Percentiles rank a stretch among this genome's conserved stretches.
phyloP scores from a whole-genome alignment of 2,888 invertebrate species.

The Cheilosia vernalis region DNA sequence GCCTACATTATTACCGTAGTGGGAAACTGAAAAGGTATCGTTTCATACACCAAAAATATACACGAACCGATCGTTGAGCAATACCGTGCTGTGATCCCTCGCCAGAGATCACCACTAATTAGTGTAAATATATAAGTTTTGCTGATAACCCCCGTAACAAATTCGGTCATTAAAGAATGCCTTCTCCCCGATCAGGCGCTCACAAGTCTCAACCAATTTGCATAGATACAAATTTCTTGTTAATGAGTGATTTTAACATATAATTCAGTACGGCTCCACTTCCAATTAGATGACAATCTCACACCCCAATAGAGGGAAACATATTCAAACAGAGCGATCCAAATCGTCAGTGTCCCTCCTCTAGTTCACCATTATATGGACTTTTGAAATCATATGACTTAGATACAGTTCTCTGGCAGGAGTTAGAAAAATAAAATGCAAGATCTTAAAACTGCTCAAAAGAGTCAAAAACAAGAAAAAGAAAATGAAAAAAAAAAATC shows the following conservation, averaged over 20 bases:
- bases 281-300: slow-evolving; percentile 66
- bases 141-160: slow-evolving; percentile 44
- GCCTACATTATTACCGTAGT: too few species aligned
- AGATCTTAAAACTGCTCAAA: slow-evolving; percentile 45
- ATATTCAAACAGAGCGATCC: slow-evolving; percentile 45
- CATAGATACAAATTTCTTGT: slow-evolving; percentile 74
- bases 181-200: neutral
- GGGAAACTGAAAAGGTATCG: too few species aligned
- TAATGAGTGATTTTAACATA: slow-evolving; percentile 73
- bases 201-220: slow-evolving; percentile 45
- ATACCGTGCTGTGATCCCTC: slow-evolving; percentile 17
- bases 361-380: slow-evolving; percentile 3
- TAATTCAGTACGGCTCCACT: slow-evolving; percentile 55
- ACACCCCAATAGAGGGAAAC: slow-evolving; percentile 43
- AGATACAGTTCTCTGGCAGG: slow-evolving; percentile 29
- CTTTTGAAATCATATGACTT: slow-evolving; percentile 61
- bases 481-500: too few species aligned
- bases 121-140: slow-evolving; percentile 47
- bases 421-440: slow-evolving; percentile 27
- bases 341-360: slow-evolving; percentile 6
- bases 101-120: slow-evolving; percentile 43
- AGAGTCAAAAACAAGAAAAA: slow-evolving; percentile 39
- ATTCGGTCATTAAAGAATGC: slow-evolving; percentile 30
- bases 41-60: too few species aligned
- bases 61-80: too few species aligned